A percentile compares a stretch with the other conserved stretches of the same genome.
These are phyloP conservation scores for Chamaedrilus cognettii DNA, from an alignment of 2,888 invertebrate genomes.

Conservation along the genomic window DNA sequence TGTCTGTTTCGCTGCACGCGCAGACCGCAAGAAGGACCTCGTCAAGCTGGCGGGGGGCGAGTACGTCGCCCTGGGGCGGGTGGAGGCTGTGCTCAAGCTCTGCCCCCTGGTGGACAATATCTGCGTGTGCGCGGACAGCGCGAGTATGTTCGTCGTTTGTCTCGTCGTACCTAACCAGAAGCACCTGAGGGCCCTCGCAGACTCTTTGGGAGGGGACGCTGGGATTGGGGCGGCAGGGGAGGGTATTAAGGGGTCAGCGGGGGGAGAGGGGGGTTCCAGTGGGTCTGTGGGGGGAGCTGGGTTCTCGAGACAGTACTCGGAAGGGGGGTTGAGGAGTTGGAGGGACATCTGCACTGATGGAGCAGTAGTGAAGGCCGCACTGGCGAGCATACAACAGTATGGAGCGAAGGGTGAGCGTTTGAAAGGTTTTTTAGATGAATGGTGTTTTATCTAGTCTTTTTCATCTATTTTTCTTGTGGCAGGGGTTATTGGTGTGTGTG, in stretches of 20 bases:
- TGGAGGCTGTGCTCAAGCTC: slow-evolving; percentile 93
- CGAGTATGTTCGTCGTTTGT: slow-evolving; percentile 47
- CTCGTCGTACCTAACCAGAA: slow-evolving; percentile 78
- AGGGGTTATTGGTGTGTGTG: no score
- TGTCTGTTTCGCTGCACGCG: no score
- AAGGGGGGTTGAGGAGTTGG: no score
- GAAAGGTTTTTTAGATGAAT: no score
- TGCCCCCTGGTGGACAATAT: slow-evolving; percentile 94
- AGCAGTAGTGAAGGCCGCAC: slow-evolving; percentile 77
- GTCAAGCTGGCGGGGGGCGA: slow-evolving; percentile 98
- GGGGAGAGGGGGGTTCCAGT: no score
- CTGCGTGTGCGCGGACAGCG: slow-evolving; percentile 88
- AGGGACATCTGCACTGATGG: slow-evolving; percentile 76
- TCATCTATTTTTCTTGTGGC: no score
- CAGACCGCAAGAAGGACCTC: slow-evolving; percentile 98
- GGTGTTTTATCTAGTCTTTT: no score
- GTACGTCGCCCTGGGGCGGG: slow-evolving; percentile 95
- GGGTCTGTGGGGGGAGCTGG: no score
- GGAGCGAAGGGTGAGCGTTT: slow-evolving; percentile 76
- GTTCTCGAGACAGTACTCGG: no score
- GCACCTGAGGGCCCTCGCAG: slow-evolving; percentile 66
- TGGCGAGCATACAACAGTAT: slow-evolving; percentile 80
- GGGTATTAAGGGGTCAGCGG: no score
- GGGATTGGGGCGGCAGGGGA: slow-evolving; percentile 26
- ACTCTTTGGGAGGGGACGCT: slow-evolving; percentile 64